Evolutionary conservation across 2,797 vertebrate genomes (phyloP).

Genomic region (Lagodon rhomboides): DNA sequence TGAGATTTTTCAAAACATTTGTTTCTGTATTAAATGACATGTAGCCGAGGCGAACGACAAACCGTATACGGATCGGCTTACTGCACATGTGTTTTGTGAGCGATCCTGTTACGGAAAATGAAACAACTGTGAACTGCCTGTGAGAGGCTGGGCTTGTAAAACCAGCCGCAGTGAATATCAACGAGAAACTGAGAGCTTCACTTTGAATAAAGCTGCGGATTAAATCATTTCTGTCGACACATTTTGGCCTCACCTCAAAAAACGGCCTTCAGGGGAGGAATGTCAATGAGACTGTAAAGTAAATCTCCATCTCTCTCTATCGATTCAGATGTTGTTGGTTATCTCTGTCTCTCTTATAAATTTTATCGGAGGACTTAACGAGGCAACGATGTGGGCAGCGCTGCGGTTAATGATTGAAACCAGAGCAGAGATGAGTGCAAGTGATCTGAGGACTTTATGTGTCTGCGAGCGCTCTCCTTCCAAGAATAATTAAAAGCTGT

Average conservation of each 20-base stretch:
- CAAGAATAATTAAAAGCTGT: constrained; percentile 50
- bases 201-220: constrained; percentile 18
- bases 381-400: neutral
- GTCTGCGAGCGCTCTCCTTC: constrained; percentile 24
- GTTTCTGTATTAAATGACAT: neutral
- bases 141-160: neutral
- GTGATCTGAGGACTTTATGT: constrained; percentile 34
- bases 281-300: neutral
- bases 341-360: neutral
- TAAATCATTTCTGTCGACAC: constrained; percentile 11
- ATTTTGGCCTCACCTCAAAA: neutral
- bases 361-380: neutral
- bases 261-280: neutral
- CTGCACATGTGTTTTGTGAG: neutral
- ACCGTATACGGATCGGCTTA: neutral
- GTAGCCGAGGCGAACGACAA: neutral
- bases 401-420: constrained; percentile 29
- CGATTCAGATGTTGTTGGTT: neutral
- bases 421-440: constrained; percentile 32
- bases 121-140: neutral
- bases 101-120: constrained; percentile 4
- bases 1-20: neutral
- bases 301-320: neutral
- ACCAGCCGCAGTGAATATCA: neutral
- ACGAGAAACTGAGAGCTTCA: neutral